Evolutionary conservation across 2,797 vertebrate species (phyloP).

Genomic region (Hipposideros larvatus): DNA sequence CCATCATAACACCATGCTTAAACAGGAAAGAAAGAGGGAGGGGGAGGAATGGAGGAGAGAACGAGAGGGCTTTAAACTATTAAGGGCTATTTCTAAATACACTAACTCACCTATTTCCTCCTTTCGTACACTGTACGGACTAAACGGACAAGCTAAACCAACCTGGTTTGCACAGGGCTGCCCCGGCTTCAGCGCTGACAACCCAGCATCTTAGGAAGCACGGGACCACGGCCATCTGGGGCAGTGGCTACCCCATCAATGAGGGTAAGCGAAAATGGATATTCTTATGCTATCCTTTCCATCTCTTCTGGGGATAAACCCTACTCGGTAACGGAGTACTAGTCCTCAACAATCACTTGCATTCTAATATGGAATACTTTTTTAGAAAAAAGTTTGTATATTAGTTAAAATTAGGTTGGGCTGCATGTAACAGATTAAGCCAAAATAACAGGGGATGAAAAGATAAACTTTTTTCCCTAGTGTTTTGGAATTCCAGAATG

Average conservation of each 20-base stretch:
- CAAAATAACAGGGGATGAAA: not conserved
- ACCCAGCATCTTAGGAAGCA: not conserved
- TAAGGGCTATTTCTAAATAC: not conserved
- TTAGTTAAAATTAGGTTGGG: not conserved
- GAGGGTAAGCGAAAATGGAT: too few relatives aligned
- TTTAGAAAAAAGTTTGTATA: rapidly evolving
- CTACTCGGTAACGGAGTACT: too few relatives aligned
- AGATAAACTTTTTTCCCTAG: too few relatives aligned
- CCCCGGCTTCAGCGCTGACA: not conserved
- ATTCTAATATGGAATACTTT: not conserved
- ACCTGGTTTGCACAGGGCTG: not conserved
- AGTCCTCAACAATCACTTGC: not conserved
- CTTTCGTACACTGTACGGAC: not conserved
- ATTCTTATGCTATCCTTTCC: too few relatives aligned
- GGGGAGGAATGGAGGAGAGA: not conserved
- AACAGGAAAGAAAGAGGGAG: not conserved
- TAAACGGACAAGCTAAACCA: not conserved
- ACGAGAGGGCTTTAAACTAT: not conserved
- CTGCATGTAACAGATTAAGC: not conserved
- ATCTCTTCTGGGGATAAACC: not conserved
- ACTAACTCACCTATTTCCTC: not conserved
- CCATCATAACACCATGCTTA: not conserved
- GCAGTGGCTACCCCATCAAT: not conserved
- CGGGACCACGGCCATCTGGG: too few relatives aligned
- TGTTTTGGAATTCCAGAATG: not conserved